Conservation (phyloP, 2,888 invertebrate species). For the Apamea epomidion region DNA sequence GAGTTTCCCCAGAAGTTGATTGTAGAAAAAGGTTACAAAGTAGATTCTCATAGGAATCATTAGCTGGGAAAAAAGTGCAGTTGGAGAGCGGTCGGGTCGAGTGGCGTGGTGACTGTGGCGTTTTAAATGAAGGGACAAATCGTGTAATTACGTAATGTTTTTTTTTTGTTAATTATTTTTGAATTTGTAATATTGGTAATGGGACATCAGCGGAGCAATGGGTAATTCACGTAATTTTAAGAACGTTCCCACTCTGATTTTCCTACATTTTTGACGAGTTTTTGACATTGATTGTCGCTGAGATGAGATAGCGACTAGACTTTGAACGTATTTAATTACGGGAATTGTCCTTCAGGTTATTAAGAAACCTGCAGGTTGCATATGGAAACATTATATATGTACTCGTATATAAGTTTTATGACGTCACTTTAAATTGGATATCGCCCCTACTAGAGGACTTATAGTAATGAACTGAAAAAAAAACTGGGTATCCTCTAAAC, state of each 20-base stretch:
- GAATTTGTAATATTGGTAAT: no score
- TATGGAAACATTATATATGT: neutral
- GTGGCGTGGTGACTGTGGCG: slow-evolving; percentile 61
- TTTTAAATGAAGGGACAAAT: slow-evolving; percentile 33
- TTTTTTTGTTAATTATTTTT: neutral
- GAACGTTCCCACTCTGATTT: no score
- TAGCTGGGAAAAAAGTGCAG: slow-evolving; percentile 53
- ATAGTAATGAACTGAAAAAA: no score
- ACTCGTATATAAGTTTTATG: no score
- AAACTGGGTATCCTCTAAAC: no score
- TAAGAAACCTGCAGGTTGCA: neutral
- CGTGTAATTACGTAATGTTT: neutral
- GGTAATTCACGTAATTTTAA: no score
- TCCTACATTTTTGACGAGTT: no score
- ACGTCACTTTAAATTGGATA: no score
- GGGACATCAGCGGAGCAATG: neutral
- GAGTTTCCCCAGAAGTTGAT: slow-evolving; percentile 32
- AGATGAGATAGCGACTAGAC: no score
- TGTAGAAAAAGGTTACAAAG: slow-evolving; percentile 50
- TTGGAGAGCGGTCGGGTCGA: slow-evolving; percentile 72
- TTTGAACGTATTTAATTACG: no score
- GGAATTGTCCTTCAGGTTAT: neutral
- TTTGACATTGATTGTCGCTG: no score
- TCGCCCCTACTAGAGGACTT: no score
- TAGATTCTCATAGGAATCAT: slow-evolving; percentile 61